Evolutionary conservation across 2,113 vertebrate species (phyloP), one percentile per base, ranked within the genome.

Genomic region (Rhinoderma darwinii): DNA sequence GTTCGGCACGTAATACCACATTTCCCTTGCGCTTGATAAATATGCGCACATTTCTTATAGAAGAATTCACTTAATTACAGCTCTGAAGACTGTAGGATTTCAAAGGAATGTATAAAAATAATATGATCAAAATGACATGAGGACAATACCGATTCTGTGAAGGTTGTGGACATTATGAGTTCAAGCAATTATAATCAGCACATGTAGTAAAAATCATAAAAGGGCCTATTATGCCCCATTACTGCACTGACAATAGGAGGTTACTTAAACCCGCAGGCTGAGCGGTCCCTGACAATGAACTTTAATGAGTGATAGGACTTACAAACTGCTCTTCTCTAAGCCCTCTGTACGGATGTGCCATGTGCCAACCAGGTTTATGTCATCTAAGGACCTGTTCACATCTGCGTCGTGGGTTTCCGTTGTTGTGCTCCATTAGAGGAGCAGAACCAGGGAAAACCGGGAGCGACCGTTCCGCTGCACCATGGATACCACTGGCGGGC

Each of bases 171-270:
- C n/a, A 32, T 83, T 70, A 50, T 25, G 14, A 30, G 10, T 39
- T 6, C 32, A 17, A 59, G 82, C 70, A 84, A 84, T 84, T 56
- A 84, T 75, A 75, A 84, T 84, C 70, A 84, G 82, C 37, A 43
- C 35, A 37, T 43, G 70, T 59, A 74, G 82, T 84, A 54, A 54
- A 74, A 74, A 39, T 75, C 47, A 59, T 59, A 84, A 59, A 56
- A 72, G 9, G 70, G 68, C 10, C 50, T 43, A 39, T 74, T 84
- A 84, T 59, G 50, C 32, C 51, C 50, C 68, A 68, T 82, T 68
- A 56, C 70, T 20, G 37, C 35, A 27, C 25, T 68, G 35, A 43
- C 68, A 84, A 84, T 59, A 43, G 50, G 50, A 59, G 25, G 70
- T 47, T 73, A 74, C 30, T 84, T 73, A 73, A 72, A 68, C 4